Evolutionary conservation across 2,113 vertebrate genomes (phyloP), one percentile per base, ranked within the genome.

Genomic region (Sitta europaea): DNA sequence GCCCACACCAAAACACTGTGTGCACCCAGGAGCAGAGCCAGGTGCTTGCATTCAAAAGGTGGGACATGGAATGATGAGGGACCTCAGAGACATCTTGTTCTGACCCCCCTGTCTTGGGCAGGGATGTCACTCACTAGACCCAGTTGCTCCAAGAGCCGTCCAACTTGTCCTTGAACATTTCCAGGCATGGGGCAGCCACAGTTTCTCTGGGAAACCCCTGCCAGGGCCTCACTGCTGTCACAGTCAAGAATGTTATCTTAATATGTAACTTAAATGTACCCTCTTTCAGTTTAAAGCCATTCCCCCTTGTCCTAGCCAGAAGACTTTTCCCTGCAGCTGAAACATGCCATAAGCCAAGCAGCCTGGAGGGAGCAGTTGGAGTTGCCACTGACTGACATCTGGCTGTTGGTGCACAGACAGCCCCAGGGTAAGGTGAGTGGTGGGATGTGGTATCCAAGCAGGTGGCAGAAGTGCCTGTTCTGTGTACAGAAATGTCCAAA

Each of bases 361-460:
- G 51, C 23, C 58, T 45, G 40, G 42, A 31, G 65, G 2, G 9
- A 17, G 4, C 24, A 15, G 12, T 2, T 6, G 75, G 61, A 86
- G 43, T 24, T 53, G 19, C 19, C 45, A 15, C 2, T 20, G 54
- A 8, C 27, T 27, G 72, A 31, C 35, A 15, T 33, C 19, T 57
- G 42, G 57, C 67, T 54, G 0, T 14, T 25, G 43, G 19, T 15
- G 29, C 3, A 3, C 42, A 80, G 68, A 18, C 25, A 76, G 58
- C 21, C 54, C 33, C 38, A 42, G 0, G 0, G 3, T 0, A 3
- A 36, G 3, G 17, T 6, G 33, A 90, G 74, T 1, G 61, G 68
- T 9, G 28, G 27, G 35, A 42, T 13, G 27, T 36, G 51, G 20
- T n/a, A 58, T 12, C 79, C 61, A n/a, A 84, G 68, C 58, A 81